Percentiles rank a stretch among this genome's conserved stretches.
phyloP scores from a whole-genome alignment of 2,113 vertebrate species.

The Eulemur macaco region DNA sequence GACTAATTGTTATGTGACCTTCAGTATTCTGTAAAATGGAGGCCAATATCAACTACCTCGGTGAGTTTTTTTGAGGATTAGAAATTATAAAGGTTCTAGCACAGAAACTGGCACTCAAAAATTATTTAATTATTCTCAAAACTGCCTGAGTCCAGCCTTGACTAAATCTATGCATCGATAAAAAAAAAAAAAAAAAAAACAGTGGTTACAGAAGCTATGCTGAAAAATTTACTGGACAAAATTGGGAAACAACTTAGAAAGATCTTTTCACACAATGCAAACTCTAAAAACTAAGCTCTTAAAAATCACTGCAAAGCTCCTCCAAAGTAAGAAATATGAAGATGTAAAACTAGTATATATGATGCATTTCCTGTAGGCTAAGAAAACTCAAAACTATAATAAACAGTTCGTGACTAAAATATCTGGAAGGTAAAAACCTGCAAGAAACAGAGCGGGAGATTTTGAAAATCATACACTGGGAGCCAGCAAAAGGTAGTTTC shows the following conservation, averaged over 20 bases:
- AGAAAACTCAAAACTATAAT: slow-evolving; percentile 23
- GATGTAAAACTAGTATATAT: background rate
- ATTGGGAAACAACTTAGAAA: slow-evolving; percentile 17
- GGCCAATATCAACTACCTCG: background rate
- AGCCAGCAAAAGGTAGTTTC: background rate
- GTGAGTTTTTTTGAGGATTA: background rate
- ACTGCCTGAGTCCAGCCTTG: background rate
- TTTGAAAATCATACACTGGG: background rate
- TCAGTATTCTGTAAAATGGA: slow-evolving; percentile 28
- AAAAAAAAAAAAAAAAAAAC: background rate
- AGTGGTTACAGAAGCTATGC: background rate
- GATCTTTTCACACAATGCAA: background rate
- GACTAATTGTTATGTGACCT: background rate
- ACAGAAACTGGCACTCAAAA: background rate
- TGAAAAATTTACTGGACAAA: slow-evolving; percentile 13
- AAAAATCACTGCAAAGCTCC: background rate
- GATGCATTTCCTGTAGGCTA: background rate
- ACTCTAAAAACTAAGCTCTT: slow-evolving; percentile 9
- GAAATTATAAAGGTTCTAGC: slow-evolving; percentile 48
- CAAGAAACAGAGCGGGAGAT: slow-evolving; percentile 15
- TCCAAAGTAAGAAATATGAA: slow-evolving; percentile 16
- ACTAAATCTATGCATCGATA: background rate
- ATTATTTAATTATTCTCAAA: background rate
- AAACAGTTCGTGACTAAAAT: slow-evolving; percentile 14
- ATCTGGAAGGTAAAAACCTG: background rate